Evolutionary conservation across 2,888 invertebrate species (phyloP), one percentile per base, ranked within the genome.

Genomic region (Torymus auratus): DNA sequence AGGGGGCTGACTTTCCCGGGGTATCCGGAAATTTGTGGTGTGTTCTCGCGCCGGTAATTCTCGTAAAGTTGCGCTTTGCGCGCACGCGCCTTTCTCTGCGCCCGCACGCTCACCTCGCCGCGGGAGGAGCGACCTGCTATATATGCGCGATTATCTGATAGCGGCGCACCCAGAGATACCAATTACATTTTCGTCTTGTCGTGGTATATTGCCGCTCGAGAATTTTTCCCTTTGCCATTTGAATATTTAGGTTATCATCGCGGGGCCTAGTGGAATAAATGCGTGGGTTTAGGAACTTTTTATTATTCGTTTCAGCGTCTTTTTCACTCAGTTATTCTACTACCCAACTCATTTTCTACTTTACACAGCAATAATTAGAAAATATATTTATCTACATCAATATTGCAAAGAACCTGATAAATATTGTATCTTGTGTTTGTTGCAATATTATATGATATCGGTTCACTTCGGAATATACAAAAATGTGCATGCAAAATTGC

Each of bases 21-120:
- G 77, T 80, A 81, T 80, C 80, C 78, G 75, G 74, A 80, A 84
- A 83, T 83, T 83, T 83, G 83, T 80, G 81, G 80, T 77, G 74
- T 77, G 77, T 79, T 71, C 62, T 70, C 81, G 70, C 76, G 15
- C 67, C 65, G 68, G 74, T 79, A 64, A 78, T 82, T 74, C 79
- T 82, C 83, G 78, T 82, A 74, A 80, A 82, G 80, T 80, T 75
- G 72, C 69, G 73, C 79, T 70, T 79, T 78, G 55, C 74, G 23
- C 70, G n/a, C 50, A 62, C 62, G 69, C 65, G 62, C 58, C 17
- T 65, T 56, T 61, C 72, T 62, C 53, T 17, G 55, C 23, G 20
- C 14, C 20, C 55, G n/a, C n/a, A 2, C 50, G 2, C 71, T 60
- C 61, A n/a, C 28, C 28, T 28, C 28, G 7, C 28, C 28, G 28